phyloP scores from a whole-genome alignment of 2,113 vertebrate genomes.

The Isurus oxyrinchus region DNA sequence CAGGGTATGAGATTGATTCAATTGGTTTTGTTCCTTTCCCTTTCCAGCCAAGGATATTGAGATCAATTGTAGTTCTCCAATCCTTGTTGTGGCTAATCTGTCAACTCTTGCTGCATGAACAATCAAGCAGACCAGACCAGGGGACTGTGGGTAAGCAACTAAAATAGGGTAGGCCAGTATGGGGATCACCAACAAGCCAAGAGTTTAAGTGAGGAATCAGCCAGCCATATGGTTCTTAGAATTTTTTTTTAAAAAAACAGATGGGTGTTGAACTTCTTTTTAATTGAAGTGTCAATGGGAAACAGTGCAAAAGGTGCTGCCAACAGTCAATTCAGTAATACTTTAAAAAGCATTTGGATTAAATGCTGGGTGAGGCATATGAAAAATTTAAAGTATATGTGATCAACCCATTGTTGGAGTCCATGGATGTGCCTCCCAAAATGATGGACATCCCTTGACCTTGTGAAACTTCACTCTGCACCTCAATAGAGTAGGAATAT shows the following conservation, averaged over 20 bases:
- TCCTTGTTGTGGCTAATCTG: background rate
- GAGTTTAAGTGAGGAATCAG: too few species aligned
- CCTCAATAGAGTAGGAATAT: background rate
- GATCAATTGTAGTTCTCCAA: background rate
- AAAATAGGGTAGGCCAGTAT: background rate
- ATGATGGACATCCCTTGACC: background rate
- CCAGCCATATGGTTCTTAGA: background rate
- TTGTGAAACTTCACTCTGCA: background rate
- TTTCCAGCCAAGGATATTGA: background rate
- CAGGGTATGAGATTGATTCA: background rate
- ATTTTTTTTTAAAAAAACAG: background rate
- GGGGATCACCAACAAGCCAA: too few species aligned
- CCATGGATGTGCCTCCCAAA: background rate
- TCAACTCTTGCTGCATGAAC: background rate
- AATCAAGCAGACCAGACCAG: background rate
- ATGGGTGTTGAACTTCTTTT: background rate
- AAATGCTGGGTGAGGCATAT: background rate
- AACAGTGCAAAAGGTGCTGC: background rate
- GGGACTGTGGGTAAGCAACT: too few species aligned
- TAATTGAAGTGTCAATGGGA: background rate
- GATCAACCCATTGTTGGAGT: background rate
- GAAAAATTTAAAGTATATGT: background rate
- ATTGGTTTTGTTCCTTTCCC: background rate
- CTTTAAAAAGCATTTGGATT: background rate
- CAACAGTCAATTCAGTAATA: background rate